Base-by-base conservation (phyloP, 37 sponge, comb jelly and placozoan species). In the Diacarnus erythraeanus region DNA sequence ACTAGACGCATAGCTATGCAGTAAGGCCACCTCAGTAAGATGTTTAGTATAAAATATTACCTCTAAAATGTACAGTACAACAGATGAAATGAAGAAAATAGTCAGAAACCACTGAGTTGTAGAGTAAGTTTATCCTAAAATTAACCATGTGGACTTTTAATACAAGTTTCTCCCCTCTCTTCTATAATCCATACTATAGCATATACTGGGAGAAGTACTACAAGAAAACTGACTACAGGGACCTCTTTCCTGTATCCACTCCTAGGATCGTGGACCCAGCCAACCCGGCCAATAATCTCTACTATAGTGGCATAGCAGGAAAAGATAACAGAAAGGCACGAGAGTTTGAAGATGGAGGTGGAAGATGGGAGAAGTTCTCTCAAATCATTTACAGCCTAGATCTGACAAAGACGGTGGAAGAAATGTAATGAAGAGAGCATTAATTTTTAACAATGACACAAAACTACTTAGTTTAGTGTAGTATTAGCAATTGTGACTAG, bases 201-300 rank as follows among this genome's bases (percentile, higher is more conserved):
- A 76, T 84, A 27, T 68, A 84, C 40, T 83, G 84, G 84, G 76
- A 84, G 56, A 21, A 67, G 4, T 75, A 54, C 57, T 84, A 84
- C 69, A 22, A 17, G 15, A 4, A 22, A 30, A 8, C 5, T 29
- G 23, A 35, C n/a, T 80, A 80, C 36, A 35, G 23, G 1, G 42
- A 3, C 10, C n/a, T 80, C 12, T 36, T 69, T 33, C 59, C 68
- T 0, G 9, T 20, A 30, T 43, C 30, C 23, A 26, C 51, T 12
- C 91, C 91, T 6, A 76, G 66, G 51, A 85, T 90, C 29, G 34
- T 85, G 18, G 91, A 90, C 37, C 85, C 85, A 47, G 91, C 86
- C 51, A 83, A 88, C 39, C 89, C 89, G 22, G 72, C 77, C 80
- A 83, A 88, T 57, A 83, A 88, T 56, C 74, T 88, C 2, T 79